Conservation (phyloP, 1,140 invertebrate genomes). For the Mactra quadrangularis region DNA sequence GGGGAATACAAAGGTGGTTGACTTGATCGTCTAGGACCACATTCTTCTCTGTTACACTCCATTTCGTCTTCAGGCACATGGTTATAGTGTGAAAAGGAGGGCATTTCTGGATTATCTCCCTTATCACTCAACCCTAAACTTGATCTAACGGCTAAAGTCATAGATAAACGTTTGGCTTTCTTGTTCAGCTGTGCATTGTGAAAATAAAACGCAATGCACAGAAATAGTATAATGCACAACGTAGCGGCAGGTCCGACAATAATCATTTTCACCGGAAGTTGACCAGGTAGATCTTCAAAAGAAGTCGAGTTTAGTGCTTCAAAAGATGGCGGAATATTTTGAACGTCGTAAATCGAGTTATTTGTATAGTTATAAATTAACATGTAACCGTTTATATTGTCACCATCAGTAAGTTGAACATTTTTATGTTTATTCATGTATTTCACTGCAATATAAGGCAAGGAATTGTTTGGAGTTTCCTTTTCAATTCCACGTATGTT, state of each 20-base stretch:
- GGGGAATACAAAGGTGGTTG: not conserved
- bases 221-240: constrained; percentile 32
- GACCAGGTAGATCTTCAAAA: not conserved
- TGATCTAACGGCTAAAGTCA: constrained; percentile 9
- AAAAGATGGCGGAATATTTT: no score
- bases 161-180: constrained; percentile 29
- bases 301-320: not conserved
- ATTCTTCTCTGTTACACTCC: not conserved
- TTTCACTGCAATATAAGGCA: no score
- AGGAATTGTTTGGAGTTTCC: no score
- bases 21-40: constrained; percentile 24
- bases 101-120: no score
- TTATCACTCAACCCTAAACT: not conserved
- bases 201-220: constrained; percentile 53
- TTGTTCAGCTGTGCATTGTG: constrained; percentile 36
- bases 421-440: no score
- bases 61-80: not conserved
- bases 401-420: no score
- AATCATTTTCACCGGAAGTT: constrained; percentile 36
- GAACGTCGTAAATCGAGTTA: no score
- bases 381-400: no score
- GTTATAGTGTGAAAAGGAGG: no score
- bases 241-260: constrained; percentile 41
- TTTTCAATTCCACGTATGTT: no score
- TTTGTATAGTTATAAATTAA: no score